Base-by-base conservation (phyloP, 2,113 vertebrate species). In the Lucifuga dentata region DNA sequence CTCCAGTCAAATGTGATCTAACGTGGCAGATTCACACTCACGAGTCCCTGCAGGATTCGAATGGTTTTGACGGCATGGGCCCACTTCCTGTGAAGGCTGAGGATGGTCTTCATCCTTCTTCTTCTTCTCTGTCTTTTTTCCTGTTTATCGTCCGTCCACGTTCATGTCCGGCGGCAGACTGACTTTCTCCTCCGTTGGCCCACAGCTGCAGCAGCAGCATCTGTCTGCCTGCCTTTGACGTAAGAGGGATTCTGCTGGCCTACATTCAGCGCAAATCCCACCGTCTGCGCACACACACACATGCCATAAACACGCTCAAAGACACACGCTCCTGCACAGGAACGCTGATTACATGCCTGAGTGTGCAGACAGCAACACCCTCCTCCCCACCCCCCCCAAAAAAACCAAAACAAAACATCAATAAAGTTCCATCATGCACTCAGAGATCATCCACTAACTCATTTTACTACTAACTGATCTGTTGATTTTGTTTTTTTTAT, bases 261-360 rank as follows among this genome's bases (percentile, higher is more conserved):
- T 97, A 98, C 95, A 97, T 96, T 95, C 92, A 87, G 78, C 13
- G 88, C 92, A 96, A 97, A 96, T 94, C 95, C 95, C 88, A 93
- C 85, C 60, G 57, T 91, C 92, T 88, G 93, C 93, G 90, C 79
- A 49, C 86, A 86, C 26, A 29, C 26, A 29, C 26, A 29, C 26
- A 29, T 7, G 7, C 26, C 26, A 50, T 32, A 78, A 78, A 86
- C 89, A 81, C 85, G 88, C 19, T 56, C 52, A 60, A 32, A 61
- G 68, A 21, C 57, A 76, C 68, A 57, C 20, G 80, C 74, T 78
- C 62, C 69, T 70, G 72, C 59, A 65, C 63, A 39, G 49, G 61
- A 40, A n/a, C 21, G 15, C 68, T 40, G 70, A 76, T 78, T 61
- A 79, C 73, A 72, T 49, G 9, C 20, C 46, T 1, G 1, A 43